These are phyloP conservation scores for Nannoperca obscura DNA, from an alignment of 2,797 vertebrate genomes.

Conservation along the genomic window DNA sequence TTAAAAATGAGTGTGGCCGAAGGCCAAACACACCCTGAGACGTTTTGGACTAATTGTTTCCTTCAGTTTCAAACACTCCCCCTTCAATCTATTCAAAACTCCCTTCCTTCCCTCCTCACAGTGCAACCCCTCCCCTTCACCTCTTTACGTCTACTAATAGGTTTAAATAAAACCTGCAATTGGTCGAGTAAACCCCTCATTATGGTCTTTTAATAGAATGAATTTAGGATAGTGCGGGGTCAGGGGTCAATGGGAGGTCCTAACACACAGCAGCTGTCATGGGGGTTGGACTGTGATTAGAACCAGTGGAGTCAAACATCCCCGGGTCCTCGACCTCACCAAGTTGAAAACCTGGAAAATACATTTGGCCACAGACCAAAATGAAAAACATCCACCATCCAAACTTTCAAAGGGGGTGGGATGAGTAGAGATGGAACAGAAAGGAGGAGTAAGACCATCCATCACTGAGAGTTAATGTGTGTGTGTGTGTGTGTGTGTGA, in stretches of 20 bases:
- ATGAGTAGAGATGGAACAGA: conserved; percentile 44
- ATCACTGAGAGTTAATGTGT: conserved; percentile 45
- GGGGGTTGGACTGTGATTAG: conserved; percentile 83
- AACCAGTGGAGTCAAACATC: conserved; percentile 82
- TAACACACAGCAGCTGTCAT: conserved; percentile 88
- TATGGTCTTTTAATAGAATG: conserved; percentile 93
- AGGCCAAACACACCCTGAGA: conserved; percentile 82
- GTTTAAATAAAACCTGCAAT: conserved; percentile 93
- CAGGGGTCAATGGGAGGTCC: conserved; percentile 87
- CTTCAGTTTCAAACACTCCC: conserved; percentile 83
- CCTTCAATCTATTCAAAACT: conserved; percentile 57
- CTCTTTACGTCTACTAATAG: conserved; percentile 84
- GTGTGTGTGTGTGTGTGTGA: conserved; percentile 35
- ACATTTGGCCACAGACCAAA: conserved; percentile 81
- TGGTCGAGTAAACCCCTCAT: conserved; percentile 94
- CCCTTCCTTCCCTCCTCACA: conserved; percentile 37
- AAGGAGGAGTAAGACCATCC: conserved; percentile 31
- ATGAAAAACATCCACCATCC: conserved; percentile 74
- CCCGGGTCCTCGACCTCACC: conserved; percentile 77
- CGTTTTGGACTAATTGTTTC: conserved; percentile 89
- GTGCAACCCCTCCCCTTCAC: conserved; percentile 32
- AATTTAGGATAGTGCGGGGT: conserved; percentile 87
- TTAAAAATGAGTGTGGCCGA: conserved; percentile 72
- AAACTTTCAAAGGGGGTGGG: conserved; percentile 46
- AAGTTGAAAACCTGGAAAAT: conserved; percentile 87